Evolutionary conservation across 1,140 invertebrate genomes (phyloP).

Genomic region (Samia ricini): DNA sequence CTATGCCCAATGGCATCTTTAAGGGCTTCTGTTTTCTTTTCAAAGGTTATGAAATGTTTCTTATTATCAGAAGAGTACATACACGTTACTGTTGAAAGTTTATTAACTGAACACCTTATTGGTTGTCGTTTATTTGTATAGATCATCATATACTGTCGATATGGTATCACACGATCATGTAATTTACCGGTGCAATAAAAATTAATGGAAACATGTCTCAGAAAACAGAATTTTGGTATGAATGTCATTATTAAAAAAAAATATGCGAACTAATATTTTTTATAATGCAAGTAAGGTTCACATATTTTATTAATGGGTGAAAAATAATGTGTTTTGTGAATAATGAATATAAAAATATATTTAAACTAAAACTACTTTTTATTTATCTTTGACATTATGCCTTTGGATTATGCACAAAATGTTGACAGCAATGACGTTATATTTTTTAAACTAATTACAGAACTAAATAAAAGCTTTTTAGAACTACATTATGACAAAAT

Average conservation of each 20-base stretch:
- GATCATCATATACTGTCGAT: constrained; percentile 28
- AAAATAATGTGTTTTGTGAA: background rate
- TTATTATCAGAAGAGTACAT: constrained; percentile 63
- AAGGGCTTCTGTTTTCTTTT: constrained; percentile 71
- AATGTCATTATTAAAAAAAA: constrained; percentile 39
- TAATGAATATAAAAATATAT: too few relatives aligned
- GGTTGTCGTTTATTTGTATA: constrained; percentile 27
- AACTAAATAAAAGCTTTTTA: too few relatives aligned
- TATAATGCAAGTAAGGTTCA: background rate
- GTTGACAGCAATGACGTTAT: too few relatives aligned
- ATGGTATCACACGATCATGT: constrained; percentile 7
- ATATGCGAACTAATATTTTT: background rate
- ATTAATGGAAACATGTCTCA: constrained; percentile 39
- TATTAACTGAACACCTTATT: constrained; percentile 14
- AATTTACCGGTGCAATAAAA: constrained; percentile 19
- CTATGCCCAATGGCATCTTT: constrained; percentile 79
- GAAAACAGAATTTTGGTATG: constrained; percentile 31
- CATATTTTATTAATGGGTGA: background rate
- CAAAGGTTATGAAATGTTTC: constrained; percentile 60
- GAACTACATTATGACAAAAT: too few relatives aligned
- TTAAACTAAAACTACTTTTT: too few relatives aligned
- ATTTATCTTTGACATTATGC: too few relatives aligned
- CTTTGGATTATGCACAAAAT: too few relatives aligned
- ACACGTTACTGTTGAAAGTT: constrained; percentile 38
- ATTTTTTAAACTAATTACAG: too few relatives aligned